These are phyloP conservation scores for Heterohyrax brucei DNA, from an alignment of 2,797 vertebrate species.

Conservation along the genomic window DNA sequence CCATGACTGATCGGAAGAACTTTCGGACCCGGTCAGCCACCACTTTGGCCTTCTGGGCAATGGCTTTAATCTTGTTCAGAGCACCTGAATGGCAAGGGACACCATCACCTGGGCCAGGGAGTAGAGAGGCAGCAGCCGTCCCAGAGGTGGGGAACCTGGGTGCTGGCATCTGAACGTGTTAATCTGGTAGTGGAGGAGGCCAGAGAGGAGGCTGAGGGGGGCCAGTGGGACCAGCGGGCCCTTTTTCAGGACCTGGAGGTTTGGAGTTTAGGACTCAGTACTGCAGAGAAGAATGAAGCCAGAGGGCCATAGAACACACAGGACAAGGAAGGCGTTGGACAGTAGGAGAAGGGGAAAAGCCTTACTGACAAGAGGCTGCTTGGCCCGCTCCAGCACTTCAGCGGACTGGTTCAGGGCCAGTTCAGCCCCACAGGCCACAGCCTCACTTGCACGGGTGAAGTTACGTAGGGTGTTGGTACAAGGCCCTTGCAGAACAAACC, in stretches of 20 bases:
- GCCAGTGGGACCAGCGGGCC: not conserved
- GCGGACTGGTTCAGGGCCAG: constrained; percentile 95
- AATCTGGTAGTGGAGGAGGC: not conserved
- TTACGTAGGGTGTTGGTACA: constrained; percentile 93
- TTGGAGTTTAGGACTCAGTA: not conserved
- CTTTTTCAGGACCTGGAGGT: not conserved
- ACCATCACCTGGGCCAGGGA: not conserved
- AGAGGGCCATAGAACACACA: accelerated
- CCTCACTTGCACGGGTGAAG: constrained; percentile 90
- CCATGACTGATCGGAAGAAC: constrained; percentile 91
- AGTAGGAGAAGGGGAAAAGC: accelerated
- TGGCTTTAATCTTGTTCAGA: constrained; percentile 92
- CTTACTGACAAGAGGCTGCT: constrained; percentile 94
- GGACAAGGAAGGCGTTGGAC: not conserved
- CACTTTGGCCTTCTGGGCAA: constrained; percentile 91
- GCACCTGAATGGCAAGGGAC: constrained; percentile 86
- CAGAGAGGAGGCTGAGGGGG: too few species aligned
- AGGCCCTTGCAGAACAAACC: constrained; percentile 93
- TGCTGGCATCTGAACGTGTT: not conserved
- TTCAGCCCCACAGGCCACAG: constrained; percentile 94
- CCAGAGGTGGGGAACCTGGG: not conserved
- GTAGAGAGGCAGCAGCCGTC: too few species aligned
- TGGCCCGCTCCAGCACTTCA: constrained; percentile 89
- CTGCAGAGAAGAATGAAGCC: not conserved
- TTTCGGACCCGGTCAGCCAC: constrained; percentile 91